Evolutionary conservation across 2,888 invertebrate species (phyloP), one percentile per base, ranked within the genome.

Genomic region (Drosophila monieri): DNA sequence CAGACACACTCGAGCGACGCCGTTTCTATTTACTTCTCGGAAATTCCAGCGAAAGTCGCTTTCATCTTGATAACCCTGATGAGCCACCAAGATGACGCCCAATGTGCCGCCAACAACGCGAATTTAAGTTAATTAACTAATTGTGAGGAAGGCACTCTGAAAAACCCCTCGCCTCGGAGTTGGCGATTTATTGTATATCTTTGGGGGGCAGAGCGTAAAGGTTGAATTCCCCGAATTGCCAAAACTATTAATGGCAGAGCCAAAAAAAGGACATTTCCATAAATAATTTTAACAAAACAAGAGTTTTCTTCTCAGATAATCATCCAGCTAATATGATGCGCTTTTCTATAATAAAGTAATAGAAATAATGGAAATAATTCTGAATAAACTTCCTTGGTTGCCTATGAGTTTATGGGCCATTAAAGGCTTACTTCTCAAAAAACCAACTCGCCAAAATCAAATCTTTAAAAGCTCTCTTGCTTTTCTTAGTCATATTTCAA

Each of bases 71-170:
- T 77, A 70, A 52, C 56, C 51, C 46, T 57, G 71, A 56, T 43
- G 55, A 68, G 41, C 55, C 71, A 44, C 59, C 65, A 10, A 44
- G 37, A 41, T 53, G 43, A 58, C 59, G 41, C 53, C 56, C 66
- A 49, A 44, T 44, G 62, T 65, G 55, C 39, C 70, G 51, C 41
- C 39, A 55, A 35, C 67, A 67, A 46, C 37, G 41, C 14, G 35
- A 70, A 62, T 70, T 71, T 53, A 78, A 74, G 68, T 76, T 74
- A 80, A 80, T 83, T 80, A 80, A 76, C 76, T 77, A 83, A 80
- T 83, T 83, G 83, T 62, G 46, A 64, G 58, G 35, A 43, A 39
- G 49, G 47, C 59, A 44, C 53, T 54, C 32, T 35, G 37, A 39
- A 27, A 51, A 41, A 32, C 6, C 37, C 2, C 6, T 21, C 15